These are phyloP conservation scores for Peucedramus taeniatus DNA, from an alignment of 2,113 vertebrate genomes.

Conservation along the genomic window DNA sequence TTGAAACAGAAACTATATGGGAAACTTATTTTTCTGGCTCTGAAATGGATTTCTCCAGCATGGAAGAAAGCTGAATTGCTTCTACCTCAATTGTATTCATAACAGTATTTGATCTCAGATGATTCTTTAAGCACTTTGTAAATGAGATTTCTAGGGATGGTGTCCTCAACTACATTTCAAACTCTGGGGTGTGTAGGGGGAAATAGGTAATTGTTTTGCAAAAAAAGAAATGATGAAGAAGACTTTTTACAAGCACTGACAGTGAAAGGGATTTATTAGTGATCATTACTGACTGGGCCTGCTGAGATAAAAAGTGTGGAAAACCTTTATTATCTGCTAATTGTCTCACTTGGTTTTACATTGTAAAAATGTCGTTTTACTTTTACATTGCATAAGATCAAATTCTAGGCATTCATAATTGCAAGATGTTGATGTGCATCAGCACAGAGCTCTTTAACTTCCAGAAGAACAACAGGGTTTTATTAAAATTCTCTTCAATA, in stretches of 20 bases:
- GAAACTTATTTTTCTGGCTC: background rate
- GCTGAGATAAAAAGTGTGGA: background rate
- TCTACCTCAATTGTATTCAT: background rate
- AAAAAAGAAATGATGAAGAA: background rate
- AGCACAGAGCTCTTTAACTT: conserved; percentile 26
- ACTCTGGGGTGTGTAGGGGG: background rate
- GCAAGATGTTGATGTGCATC: background rate
- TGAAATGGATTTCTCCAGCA: background rate
- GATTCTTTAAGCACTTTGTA: background rate
- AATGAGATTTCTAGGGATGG: background rate
- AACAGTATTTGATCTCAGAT: background rate
- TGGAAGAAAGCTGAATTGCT: background rate
- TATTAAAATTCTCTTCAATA: conserved; percentile 5
- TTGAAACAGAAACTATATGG: background rate
- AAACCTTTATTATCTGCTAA: background rate
- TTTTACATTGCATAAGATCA: background rate
- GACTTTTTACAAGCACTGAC: background rate
- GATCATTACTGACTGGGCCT: background rate
- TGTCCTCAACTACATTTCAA: background rate
- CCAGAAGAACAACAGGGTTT: background rate
- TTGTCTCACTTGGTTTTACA: conserved; percentile 19
- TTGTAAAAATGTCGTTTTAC: background rate
- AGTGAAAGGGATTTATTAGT: background rate
- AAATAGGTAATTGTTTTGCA: background rate
- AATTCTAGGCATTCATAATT: background rate